phyloP scores from a whole-genome alignment of 37 sponge, comb jelly and placozoan species.

The Mnemiopsis leidyi region DNA sequence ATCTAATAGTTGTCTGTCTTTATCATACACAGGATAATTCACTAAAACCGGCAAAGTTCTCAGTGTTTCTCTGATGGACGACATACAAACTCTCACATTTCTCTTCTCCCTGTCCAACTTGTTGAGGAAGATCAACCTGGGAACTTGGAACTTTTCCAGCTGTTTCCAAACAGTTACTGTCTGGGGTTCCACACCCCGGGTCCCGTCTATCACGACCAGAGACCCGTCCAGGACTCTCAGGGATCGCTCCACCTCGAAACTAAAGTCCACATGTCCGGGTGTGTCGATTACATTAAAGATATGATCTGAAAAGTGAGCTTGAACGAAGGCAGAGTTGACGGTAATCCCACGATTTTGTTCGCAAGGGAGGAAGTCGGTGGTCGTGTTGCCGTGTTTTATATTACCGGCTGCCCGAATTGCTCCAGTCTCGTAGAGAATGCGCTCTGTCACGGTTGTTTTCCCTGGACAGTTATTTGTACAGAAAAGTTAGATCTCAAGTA shows the following conservation, averaged over 20 bases:
- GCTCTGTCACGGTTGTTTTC: slow-evolving; percentile 53
- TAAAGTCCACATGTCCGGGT: slow-evolving; percentile 54
- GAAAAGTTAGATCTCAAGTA: not conserved
- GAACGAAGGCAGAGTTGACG: slow-evolving; percentile 47
- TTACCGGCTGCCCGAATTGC: not conserved
- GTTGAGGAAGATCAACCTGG: slow-evolving; percentile 15
- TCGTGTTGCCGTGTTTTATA: slow-evolving; percentile 57
- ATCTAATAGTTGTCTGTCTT: not conserved
- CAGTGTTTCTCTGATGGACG: not conserved
- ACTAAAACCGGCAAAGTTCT: not conserved
- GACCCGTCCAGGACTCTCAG: slow-evolving; percentile 41
- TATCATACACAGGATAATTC: slow-evolving; percentile 1
- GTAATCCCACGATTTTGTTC: slow-evolving; percentile 37
- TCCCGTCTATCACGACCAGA: slow-evolving; percentile 17
- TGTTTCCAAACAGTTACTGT: slow-evolving; percentile 62
- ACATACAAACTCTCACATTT: not conserved
- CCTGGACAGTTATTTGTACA: not conserved
- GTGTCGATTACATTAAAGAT: slow-evolving; percentile 53
- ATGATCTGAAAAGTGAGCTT: not conserved
- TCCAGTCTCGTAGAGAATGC: slow-evolving; percentile 37
- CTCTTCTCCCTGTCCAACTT: slow-evolving; percentile 23
- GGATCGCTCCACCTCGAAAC: slow-evolving; percentile 33
- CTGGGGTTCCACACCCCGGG: slow-evolving; percentile 38
- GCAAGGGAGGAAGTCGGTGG: slow-evolving; percentile 41
- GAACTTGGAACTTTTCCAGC: slow-evolving; percentile 6